Evolutionary conservation across 2,113 vertebrate genomes (phyloP).

Genomic region (Ameiurus melas): DNA sequence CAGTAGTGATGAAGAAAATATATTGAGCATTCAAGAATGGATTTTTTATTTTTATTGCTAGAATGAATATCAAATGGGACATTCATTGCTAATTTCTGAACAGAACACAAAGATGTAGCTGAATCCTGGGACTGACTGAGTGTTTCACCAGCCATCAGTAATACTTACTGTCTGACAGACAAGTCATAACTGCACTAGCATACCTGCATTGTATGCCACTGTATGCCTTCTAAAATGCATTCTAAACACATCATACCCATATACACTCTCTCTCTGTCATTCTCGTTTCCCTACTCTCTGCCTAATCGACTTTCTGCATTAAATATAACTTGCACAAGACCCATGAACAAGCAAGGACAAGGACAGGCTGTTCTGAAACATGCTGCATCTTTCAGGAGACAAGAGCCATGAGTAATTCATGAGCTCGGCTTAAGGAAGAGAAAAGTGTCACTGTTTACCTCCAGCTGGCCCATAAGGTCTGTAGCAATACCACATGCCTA

Average conservation of each 20-base stretch:
- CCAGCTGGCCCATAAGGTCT: conserved; percentile 38
- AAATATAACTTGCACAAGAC: conserved; percentile 49
- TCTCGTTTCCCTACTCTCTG: neutral
- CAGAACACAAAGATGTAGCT: neutral
- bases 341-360: conserved; percentile 50
- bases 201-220: neutral
- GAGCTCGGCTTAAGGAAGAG: conserved; percentile 45
- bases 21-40: neutral
- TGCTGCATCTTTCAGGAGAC: conserved; percentile 55
- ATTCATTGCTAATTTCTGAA: neutral
- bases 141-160: neutral
- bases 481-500: conserved; percentile 39
- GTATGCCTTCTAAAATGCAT: neutral
- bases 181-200: neutral
- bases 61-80: neutral
- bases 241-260: neutral
- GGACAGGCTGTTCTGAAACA: conserved; percentile 52
- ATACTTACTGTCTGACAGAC: neutral
- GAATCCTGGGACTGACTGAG: neutral
- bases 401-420: conserved; percentile 56
- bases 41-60: neutral
- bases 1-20: neutral
- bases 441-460: conserved; percentile 50
- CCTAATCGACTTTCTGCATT: conserved; percentile 35
- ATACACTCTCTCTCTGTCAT: conserved; percentile 21